Evolutionary conservation across 2,113 vertebrate species (phyloP), one percentile per base, ranked within the genome.

Genomic region (Rhinoptilus africanus): DNA sequence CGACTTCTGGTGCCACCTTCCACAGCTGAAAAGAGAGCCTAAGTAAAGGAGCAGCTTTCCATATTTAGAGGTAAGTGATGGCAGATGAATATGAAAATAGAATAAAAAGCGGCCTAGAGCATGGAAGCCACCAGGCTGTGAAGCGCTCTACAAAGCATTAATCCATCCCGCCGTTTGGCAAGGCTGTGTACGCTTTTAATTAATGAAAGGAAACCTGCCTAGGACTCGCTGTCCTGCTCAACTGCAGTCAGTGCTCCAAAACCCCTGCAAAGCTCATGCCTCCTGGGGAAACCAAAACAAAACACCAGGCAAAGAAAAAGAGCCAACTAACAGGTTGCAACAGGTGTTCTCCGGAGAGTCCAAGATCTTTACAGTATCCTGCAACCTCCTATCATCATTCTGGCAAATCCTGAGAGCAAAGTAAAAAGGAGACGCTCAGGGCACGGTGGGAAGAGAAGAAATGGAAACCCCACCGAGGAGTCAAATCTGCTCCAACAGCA

Each of bases 351-450:
- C n/a, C 54, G 84, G 82, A 74, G 80, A 71, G 37, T 12, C 64
- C 66, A 60, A 92, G 57, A 47, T 60, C 72, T 83, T 84, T 18
- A 69, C 45, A 69, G 48, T 23, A 82, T 41, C 68, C n/a, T 82
- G 59, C 34, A 68, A 78, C 26, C 41, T 91, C 64, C 48, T 30
- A 34, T 13, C 14, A 35, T 20, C 41, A 56, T 45, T 27, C n/a
- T 51, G 72, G 76, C 93, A 95, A 91, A 85, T 89, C 79, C 91
- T 74, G 66, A 77, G 41, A 78, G 26, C 50, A 64, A 64, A 62
- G 48, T 85, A 72, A 76, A 82, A 80, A 89, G 45, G 18, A 89
- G 51, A 96, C 59, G 63, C 32, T 60, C 43, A 1, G 18, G 23
- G 48, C 30, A n/a, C 28, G 45, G 1, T 62, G 72, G 56, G 79